Base-by-base conservation (phyloP, 2,888 invertebrate species). In the Lasioglossum oenotherae region DNA sequence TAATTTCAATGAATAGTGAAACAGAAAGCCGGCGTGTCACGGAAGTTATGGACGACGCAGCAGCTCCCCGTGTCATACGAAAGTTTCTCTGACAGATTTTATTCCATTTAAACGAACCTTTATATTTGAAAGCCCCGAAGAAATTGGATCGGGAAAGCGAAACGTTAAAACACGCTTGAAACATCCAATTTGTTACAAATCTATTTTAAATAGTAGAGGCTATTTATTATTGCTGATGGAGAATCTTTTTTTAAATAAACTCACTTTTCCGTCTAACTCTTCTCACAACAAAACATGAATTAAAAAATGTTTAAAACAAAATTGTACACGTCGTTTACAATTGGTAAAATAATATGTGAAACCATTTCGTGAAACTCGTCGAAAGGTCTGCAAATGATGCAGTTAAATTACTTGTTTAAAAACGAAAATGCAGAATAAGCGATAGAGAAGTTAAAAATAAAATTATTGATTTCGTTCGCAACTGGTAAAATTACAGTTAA, bases 1-100 rank as follows among this genome's bases (percentile, higher is more conserved):
- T 60, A 72, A 77, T 77, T 81, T 53, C 35, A 31, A 71, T 57
- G 44, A 77, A 80, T 67, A 49, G 80, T 49, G 4, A 46, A 79
- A 79, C 73, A 44, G 57, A 57, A 57, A 44, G 31, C 64, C n/a
- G 60, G 14, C 27, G 27, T 27, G 60, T 60, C 60, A 60, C 8
- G 27, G 60, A 60, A 27, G 60, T 60, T 60, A 60, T 14, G 60
- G 27, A 27, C 60, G 60, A 60, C 27, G 60, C 27, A 27, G 60
- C 60, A 60, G 27, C 27, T 60, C 27, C 60, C 35, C 31, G 35
- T 16, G 67, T 31, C 31, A 31, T 64, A 31, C 31, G 6, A 35
- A 67, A 67, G 67, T 67, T 67, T 67, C 35, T 35, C 19, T 31
- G 67, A 67, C 35, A 31, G 35, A 53, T 27, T 23, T 49, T 78